Evolutionary conservation across 2,113 vertebrate genomes (phyloP).

Genomic region (Tenebrosternarchus preto): DNA sequence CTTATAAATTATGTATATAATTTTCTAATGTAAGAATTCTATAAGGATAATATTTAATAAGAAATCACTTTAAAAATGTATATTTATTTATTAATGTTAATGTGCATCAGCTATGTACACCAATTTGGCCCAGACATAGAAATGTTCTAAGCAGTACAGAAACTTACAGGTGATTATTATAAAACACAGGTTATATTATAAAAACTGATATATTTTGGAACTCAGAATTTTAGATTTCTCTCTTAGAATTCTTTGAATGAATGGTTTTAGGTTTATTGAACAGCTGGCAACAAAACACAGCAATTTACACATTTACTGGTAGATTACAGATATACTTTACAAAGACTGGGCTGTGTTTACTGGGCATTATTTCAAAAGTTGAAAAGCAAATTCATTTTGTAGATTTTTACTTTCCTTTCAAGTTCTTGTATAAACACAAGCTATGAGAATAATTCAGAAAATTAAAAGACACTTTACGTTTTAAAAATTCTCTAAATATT

Average conservation of each 20-base stretch:
- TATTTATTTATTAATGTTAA: constrained; percentile 33
- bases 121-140: neutral
- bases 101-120: constrained; percentile 6
- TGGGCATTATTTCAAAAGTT: constrained; percentile 35
- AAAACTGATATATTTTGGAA: too few species aligned
- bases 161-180: neutral
- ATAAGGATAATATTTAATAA: constrained; percentile 4
- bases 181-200: too few species aligned
- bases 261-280: neutral
- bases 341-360: constrained; percentile 17
- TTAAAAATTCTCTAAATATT: neutral
- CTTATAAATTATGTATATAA: neutral
- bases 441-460: too few species aligned
- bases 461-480: neutral
- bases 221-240: too few species aligned
- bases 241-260: too few species aligned
- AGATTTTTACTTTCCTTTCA: neutral
- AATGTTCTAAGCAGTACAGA: neutral
- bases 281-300: neutral
- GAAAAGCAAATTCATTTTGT: neutral
- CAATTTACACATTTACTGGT: neutral
- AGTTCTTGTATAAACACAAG: too few species aligned
- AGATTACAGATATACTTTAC: constrained; percentile 1
- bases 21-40: constrained; percentile 13
- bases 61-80: neutral